Base-by-base conservation (phyloP, 2,888 invertebrate genomes). In the Trypoxylon attenuatum region DNA sequence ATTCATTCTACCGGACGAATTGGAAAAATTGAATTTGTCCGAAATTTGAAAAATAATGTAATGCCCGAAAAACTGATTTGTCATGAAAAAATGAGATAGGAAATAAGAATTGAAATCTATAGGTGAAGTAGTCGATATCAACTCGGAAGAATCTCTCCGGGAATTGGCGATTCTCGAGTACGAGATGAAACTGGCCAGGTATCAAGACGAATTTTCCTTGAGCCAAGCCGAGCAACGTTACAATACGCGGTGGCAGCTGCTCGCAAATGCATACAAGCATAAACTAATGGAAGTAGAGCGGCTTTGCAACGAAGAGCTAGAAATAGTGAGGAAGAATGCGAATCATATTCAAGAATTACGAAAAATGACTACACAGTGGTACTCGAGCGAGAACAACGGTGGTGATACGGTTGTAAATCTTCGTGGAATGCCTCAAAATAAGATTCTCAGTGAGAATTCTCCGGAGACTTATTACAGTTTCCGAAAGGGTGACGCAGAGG, bases 251-350 rank as follows among this genome's bases (percentile, higher is more conserved):
- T 84, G 84, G 51, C 84, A 84, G 63, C 60, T 85, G 25, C 82
- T 87, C 6, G 83, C 86, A 4, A 83, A 83, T 23, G 85, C 87
- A 46, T 88, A 88, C 57, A 84, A 82, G 60, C 78, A 84, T 5
- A 82, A 84, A 63, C 64, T 88, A 19, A 57, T 84, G 10, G 88
- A 88, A 68, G 85, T 88, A 2, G 88, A 88, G 70, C 87, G 84
- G 46, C 82, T 88, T 77, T 88, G 88, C 56, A 85, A 87, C 69
- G 75, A 87, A 58, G 88, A 88, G 68, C 65, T 88, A 43, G 73
- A 84, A 25, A 81, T 84, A 47, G 86, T 88, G 15, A 84, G 82
- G 51, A 83, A 87, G 59, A 87, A 79, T 56, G 84, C 87, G 0
- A 83, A 82, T 43, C 80, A 73, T 49, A 69, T 88, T 41, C 84